Evolutionary conservation across 2,888 invertebrate genomes (phyloP).

Genomic region (Hemicrepidius hirtus): DNA sequence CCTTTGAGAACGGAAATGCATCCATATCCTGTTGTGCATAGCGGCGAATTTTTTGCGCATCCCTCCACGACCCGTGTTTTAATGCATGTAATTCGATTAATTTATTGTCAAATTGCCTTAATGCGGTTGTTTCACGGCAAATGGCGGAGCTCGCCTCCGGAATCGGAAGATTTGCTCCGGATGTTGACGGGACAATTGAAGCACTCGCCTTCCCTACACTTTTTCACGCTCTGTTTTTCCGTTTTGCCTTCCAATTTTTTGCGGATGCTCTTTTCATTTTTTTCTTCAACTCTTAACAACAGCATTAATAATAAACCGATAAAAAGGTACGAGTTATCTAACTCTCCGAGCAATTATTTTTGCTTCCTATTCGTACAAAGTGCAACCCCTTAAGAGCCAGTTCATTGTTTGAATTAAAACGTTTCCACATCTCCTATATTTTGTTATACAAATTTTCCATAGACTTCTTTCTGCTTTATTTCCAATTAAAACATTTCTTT

Average conservation of each 20-base stretch:
- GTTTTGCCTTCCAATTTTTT: neutral
- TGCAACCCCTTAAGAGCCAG: neutral
- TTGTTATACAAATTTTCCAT: no score
- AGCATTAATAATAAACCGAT: no score
- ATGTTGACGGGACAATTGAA: conserved; percentile 56
- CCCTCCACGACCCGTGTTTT: conserved; percentile 67
- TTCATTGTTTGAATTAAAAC: neutral
- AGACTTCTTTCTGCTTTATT: no score
- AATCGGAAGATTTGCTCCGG: conserved; percentile 64
- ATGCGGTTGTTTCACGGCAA: conserved; percentile 70
- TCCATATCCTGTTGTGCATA: conserved; percentile 78
- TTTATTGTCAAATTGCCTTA: conserved; percentile 72
- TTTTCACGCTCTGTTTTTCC: conserved; percentile 17
- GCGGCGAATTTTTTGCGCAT: conserved; percentile 58
- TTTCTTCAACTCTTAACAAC: no score
- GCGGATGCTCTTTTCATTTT: no score
- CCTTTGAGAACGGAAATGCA: conserved; percentile 81
- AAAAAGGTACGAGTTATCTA: neutral
- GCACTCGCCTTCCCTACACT: conserved; percentile 14
- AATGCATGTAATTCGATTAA: conserved; percentile 72
- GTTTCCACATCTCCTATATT: no score
- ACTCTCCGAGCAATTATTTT: conserved; percentile 25
- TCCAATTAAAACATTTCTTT: no score
- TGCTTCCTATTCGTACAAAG: conserved; percentile 19
- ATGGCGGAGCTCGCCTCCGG: conserved; percentile 63